Evolutionary conservation across 1,140 invertebrate genomes (phyloP).

Genomic region (Lepidostoma basale): DNA sequence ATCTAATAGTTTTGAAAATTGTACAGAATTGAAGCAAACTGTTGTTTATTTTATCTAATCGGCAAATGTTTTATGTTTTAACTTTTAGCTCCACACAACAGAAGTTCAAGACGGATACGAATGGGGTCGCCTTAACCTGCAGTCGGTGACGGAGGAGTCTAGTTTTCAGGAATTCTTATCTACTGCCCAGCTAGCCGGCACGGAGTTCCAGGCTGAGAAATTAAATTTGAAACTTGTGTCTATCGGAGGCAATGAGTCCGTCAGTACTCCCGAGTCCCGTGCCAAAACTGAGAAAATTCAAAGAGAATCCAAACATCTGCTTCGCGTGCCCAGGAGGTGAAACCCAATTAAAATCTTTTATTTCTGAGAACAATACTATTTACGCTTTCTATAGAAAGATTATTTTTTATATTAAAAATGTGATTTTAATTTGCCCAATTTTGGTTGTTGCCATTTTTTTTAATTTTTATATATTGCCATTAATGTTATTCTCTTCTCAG

Average conservation of each 20-base stretch:
- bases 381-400: too few relatives aligned
- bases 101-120: conserved; percentile 90
- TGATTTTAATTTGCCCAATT: too few relatives aligned
- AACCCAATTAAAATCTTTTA: too few relatives aligned
- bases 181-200: conserved; percentile 91
- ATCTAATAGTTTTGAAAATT: not conserved
- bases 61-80: too few relatives aligned
- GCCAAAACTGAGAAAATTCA: conserved; percentile 31
- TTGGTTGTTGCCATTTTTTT: too few relatives aligned
- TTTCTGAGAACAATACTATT: too few relatives aligned
- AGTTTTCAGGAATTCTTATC: conserved; percentile 95
- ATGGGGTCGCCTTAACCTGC: conserved; percentile 86
- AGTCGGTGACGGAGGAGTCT: conserved; percentile 94
- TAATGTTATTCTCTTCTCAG: too few relatives aligned
- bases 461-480: too few relatives aligned
- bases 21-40: too few relatives aligned
- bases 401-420: too few relatives aligned
- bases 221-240: conserved; percentile 70
- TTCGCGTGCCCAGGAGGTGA: conserved; percentile 56
- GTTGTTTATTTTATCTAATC: too few relatives aligned
- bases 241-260: conserved; percentile 20
- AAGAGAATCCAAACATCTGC: conserved; percentile 36
- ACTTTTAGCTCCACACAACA: conserved; percentile 78
- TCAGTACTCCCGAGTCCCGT: conserved; percentile 31
- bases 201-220: conserved; percentile 91